Conservation (phyloP, 2,888 invertebrate genomes). For the Aproaerema taeniolella region DNA sequence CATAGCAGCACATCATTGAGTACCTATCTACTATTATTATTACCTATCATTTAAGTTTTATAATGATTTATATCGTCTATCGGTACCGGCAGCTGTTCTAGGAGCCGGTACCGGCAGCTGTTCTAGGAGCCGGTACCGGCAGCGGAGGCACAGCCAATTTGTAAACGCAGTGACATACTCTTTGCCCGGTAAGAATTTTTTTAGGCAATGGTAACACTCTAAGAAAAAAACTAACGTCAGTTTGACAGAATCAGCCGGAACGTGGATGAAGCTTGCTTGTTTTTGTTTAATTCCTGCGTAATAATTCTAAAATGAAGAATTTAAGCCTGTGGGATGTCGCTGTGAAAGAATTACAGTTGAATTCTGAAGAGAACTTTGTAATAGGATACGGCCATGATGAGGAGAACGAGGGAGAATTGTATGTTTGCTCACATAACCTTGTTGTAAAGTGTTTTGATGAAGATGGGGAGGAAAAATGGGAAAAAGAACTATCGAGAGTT, state of each 20-base stretch:
- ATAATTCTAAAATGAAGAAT: conserved; percentile 47
- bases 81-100: too few species aligned
- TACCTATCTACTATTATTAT: too few species aligned
- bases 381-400: conserved; percentile 54
- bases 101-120: too few species aligned
- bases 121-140: too few species aligned
- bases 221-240: neutral
- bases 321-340: conserved; percentile 52
- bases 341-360: conserved; percentile 33
- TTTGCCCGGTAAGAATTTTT: too few species aligned
- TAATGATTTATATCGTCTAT: too few species aligned
- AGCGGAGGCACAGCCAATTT: too few species aligned
- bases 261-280: conserved; percentile 8
- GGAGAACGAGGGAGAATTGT: conserved; percentile 42
- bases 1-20: too few species aligned
- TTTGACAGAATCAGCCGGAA: conserved; percentile 1
- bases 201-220: neutral
- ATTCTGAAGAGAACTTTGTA: conserved; percentile 32
- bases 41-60: too few species aligned
- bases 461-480: conserved; percentile 47
- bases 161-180: too few species aligned
- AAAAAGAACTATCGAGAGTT: conserved; percentile 39
- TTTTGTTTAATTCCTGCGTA: conserved; percentile 8
- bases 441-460: conserved; percentile 43
- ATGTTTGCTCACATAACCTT: conserved; percentile 57